phyloP scores from a whole-genome alignment of 2,113 vertebrate species.

The Rhizomys pruinosus region DNA sequence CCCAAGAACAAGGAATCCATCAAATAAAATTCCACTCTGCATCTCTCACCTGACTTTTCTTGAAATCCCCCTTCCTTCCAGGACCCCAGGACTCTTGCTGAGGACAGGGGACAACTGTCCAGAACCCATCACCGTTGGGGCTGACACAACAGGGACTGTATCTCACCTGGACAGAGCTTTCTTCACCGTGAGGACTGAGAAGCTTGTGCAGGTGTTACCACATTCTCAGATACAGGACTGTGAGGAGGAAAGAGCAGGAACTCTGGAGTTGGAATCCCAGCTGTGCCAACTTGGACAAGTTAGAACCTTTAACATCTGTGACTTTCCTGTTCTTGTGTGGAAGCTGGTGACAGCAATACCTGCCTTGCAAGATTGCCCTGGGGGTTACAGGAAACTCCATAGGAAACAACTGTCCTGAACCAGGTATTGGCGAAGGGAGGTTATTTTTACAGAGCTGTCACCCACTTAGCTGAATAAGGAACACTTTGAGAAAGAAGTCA shows the following conservation, averaged over 20 bases:
- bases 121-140: neutral
- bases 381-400: neutral
- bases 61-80: neutral
- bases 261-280: neutral
- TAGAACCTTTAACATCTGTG: neutral
- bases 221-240: accelerated
- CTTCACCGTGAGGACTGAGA: neutral
- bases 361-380: neutral
- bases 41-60: neutral
- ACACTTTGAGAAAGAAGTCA: neutral
- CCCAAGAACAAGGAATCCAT: neutral
- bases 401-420: too few species aligned
- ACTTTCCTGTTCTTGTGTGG: neutral
- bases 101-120: neutral
- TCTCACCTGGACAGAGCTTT: neutral
- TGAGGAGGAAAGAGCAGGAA: neutral
- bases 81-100: neutral
- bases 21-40: neutral
- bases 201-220: neutral
- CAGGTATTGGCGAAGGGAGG: neutral
- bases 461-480: neutral
- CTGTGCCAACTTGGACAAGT: neutral
- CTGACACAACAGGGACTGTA: neutral
- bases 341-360: neutral
- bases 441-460: neutral